A percentile compares a stretch with the other conserved stretches of the same genome.
Conservation (phyloP, 2,113 vertebrate genomes). For the Cercocebus atys region DNA sequence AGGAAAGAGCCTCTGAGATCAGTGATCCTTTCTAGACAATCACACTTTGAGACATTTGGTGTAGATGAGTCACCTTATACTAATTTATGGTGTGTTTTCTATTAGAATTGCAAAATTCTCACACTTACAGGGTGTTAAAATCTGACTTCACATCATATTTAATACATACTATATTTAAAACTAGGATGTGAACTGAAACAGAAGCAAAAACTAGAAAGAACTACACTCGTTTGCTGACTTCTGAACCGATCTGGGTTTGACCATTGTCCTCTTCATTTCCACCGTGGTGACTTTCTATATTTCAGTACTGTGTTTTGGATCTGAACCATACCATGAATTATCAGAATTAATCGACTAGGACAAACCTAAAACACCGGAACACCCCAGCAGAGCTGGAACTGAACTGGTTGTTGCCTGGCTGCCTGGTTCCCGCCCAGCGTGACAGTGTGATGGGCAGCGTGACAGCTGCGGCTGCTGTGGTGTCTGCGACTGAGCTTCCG, state of each 20-base stretch:
- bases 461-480: fast-evolving
- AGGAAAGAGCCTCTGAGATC: not conserved
- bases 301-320: not conserved
- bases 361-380: not conserved
- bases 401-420: not conserved
- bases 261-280: not conserved
- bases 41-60: not conserved
- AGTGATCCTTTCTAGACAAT: not conserved
- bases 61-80: not conserved
- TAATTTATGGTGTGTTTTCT: slow-evolving; percentile 72
- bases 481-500: fast-evolving
- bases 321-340: not conserved
- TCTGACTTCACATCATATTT: slow-evolving; percentile 62
- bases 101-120: slow-evolving; percentile 74
- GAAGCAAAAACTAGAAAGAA: not conserved
- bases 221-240: not conserved
- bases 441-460: fast-evolving
- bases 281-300: not conserved
- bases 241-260: not conserved
- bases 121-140: slow-evolving; percentile 62
- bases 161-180: slow-evolving; percentile 68
- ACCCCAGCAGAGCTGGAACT: not conserved
- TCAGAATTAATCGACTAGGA: not conserved
- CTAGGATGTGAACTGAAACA: slow-evolving; percentile 8
- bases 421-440: not conserved